Percentiles rank a stretch among this genome's conserved stretches.
phyloP scores from a whole-genome alignment of 2,888 invertebrate species.

The Trissolcus brochymenae region DNA sequence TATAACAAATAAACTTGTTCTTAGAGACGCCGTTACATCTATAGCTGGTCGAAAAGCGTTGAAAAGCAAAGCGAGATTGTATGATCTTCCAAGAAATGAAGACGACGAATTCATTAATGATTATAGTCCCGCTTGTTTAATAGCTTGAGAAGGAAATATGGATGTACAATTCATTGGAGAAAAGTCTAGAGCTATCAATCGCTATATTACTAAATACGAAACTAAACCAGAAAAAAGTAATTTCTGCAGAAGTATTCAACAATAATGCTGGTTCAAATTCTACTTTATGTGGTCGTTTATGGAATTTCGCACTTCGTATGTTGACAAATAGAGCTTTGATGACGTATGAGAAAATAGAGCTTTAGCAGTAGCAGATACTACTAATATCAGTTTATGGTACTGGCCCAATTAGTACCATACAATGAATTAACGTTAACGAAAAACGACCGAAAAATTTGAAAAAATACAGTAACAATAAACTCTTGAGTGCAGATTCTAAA shows the following conservation, averaged over 20 bases:
- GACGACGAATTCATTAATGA: too few relatives aligned
- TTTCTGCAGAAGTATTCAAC: background rate
- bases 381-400: background rate
- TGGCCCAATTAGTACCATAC: background rate
- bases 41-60: too few relatives aligned
- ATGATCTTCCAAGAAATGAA: too few relatives aligned
- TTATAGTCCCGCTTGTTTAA: too few relatives aligned
- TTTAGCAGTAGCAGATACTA: background rate
- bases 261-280: background rate
- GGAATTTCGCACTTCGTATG: background rate
- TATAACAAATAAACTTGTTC: too few relatives aligned
- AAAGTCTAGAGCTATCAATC: too few relatives aligned
- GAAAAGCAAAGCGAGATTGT: too few relatives aligned
- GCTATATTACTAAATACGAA: background rate
- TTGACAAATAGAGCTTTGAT: background rate
- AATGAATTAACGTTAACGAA: background rate
- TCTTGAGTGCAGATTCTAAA: background rate
- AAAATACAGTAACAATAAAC: background rate
- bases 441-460: background rate
- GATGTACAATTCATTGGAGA: too few relatives aligned
- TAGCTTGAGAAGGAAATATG: too few relatives aligned
- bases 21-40: too few relatives aligned
- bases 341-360: background rate
- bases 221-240: constrained; percentile 3
- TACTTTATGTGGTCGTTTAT: background rate